phyloP scores from a whole-genome alignment of 2,888 invertebrate species.

The Microchrysa polita region DNA sequence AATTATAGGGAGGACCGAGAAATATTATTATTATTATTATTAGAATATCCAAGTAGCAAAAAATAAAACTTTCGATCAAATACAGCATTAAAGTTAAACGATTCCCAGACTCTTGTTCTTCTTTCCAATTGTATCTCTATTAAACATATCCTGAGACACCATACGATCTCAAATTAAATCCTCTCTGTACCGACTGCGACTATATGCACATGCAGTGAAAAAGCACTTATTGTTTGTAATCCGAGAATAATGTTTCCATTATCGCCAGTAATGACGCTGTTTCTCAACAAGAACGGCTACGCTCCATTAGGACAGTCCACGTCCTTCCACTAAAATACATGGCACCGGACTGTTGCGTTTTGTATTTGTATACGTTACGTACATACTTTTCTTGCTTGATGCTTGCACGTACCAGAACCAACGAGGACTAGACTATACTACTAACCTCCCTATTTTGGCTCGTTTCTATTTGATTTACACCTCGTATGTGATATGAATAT shows the following conservation, averaged over 20 bases:
- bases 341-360: constrained; percentile 1
- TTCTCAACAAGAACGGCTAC: constrained; percentile 3
- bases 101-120: too few species aligned
- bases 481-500: constrained; percentile 48
- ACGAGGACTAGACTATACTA: not conserved
- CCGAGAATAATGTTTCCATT: constrained; percentile 35
- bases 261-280: constrained; percentile 43
- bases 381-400: too few species aligned
- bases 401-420: not conserved
- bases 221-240: constrained; percentile 13
- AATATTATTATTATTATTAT: too few species aligned
- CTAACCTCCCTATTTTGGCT: constrained; percentile 17
- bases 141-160: too few species aligned
- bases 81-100: too few species aligned
- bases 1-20: too few species aligned
- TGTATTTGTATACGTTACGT: too few species aligned
- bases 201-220: not conserved
- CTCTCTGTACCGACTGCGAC: too few species aligned
- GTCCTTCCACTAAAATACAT: not conserved
- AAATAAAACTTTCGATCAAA: too few species aligned
- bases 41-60: too few species aligned
- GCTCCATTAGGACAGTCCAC: not conserved
- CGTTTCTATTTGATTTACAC: constrained; percentile 49
- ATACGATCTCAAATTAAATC: too few species aligned
- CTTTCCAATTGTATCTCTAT: too few species aligned